Evolutionary conservation across 2,888 invertebrate species (phyloP), one percentile per base, ranked within the genome.

Genomic region (Cryptocephalus primarius): DNA sequence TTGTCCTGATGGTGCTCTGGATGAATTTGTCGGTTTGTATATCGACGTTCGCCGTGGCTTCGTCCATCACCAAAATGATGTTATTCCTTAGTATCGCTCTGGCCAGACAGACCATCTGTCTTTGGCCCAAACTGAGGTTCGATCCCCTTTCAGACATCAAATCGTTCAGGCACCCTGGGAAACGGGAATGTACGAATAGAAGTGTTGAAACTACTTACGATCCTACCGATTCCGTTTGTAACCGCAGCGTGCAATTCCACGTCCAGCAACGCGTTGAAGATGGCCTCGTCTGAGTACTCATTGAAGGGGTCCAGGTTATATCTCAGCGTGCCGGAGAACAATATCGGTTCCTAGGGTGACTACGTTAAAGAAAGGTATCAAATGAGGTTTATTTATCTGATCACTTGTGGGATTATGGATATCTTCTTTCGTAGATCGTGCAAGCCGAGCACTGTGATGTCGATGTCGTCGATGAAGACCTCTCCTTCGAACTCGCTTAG

Each of bases 121-220:
- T 72, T 63, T 89, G 87, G 0, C 89, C 90, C 45, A 87, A 83
- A 38, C 88, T 88, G 56, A 88, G 78, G 65, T 87, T 87, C 9
- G 74, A 68, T 1, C 87, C 88, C 1, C 85, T 83, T 63, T 87
- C 86, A 0, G 79, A 73, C 38, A 88, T 77, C 55, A 77, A 73
- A 42, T 74, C 75, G 49, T 83, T 78, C 32, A 89, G 43, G 12
- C 69, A 60, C 32, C 46, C 62, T 60, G 44, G 11, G 51, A 49
- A 38, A n/a, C 36, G 33, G 36, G 11, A 33, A 31, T 0, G 32
- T 43, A 43, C n/a, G 45, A 47, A 36, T 31, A 42, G n/a, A 32
- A 42, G 2, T 33, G 4, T 39, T 31, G 31, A 44, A 12, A 42
- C 44, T 36, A 42, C 32, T 10, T 10, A 33, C 9, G 11, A 33